Evolutionary conservation across 2,888 invertebrate species (phyloP), one percentile per base, ranked within the genome.

Genomic region (Caprella mutica): DNA sequence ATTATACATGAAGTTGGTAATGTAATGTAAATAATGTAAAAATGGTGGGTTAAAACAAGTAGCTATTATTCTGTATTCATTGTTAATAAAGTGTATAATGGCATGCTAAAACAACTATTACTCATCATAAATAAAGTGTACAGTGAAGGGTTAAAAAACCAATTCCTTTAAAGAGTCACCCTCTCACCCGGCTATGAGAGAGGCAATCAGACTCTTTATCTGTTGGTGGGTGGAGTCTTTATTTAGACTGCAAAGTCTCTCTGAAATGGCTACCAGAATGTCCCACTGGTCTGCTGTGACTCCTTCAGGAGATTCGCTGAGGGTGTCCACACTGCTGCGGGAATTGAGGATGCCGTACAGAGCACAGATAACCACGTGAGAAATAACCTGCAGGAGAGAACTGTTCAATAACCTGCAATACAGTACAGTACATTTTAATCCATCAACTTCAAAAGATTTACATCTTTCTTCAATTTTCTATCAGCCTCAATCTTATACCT

Each of bases 221-320:
- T 57, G 57, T 54, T 54, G n/a, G 46, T 23, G 5, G 58, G 39
- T 60, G 39, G 55, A 53, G 14, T 52, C 58, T 5, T 57, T 55
- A 38, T 60, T 58, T 14, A 64, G 51, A 8, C 56, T 58, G 19
- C 64, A 64, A 12, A 64, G 60, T 4, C 64, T 46, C 38, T 64
- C 64, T 26, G 59, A 59, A 9, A 64, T 58, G 17, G 64, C 64
- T 14, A 58, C 56, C 59, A 64, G 53, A 55, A 64, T 60, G 35
- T 64, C 60, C 64, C 64, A 64, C 57, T 64, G 64, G 30, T 55
- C 60, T 23, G 57, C 60, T 8, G 64, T 58, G 40, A 64, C 43
- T 9, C 55, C 57, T 4, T 26, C 17, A 21, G 54, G 58, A 27
- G 17, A 42, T 21, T 57, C 33, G 24, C 27, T 39, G 40, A 64